Conservation (phyloP, 2,888 invertebrate genomes). For the Ophonus ardosiacus region DNA sequence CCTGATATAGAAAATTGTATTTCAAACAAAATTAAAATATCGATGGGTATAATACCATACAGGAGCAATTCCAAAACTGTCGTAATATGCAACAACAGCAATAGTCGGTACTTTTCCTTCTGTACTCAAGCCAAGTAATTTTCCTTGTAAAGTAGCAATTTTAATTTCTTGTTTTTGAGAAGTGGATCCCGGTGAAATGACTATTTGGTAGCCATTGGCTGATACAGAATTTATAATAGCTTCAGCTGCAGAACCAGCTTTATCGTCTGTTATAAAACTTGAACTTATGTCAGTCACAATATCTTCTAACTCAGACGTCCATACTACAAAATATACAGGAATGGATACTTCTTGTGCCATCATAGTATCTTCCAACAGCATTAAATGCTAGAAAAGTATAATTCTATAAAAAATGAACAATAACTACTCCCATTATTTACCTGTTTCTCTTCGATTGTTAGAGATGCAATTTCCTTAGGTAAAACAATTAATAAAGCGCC, state of each 20-base stretch:
- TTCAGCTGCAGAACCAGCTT: conserved; percentile 87
- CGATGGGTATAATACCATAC: conserved; percentile 76
- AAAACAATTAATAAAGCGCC: conserved; percentile 92
- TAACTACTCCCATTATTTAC: conserved; percentile 73
- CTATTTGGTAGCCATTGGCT: conserved; percentile 96
- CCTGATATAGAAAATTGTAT: conserved; percentile 77
- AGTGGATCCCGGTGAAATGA: conserved; percentile 86
- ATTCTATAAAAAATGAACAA: neutral
- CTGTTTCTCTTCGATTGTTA: conserved; percentile 84
- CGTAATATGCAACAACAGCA: conserved; percentile 95
- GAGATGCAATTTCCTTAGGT: conserved; percentile 83
- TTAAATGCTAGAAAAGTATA: conserved; percentile 80
- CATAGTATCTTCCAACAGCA: conserved; percentile 89
- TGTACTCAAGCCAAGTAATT: conserved; percentile 85
- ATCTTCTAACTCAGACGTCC: conserved; percentile 84
- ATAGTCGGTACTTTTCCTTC: conserved; percentile 86
- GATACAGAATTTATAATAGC: conserved; percentile 92
- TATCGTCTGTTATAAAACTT: conserved; percentile 83
- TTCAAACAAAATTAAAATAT: neutral
- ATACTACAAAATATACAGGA: conserved; percentile 92
- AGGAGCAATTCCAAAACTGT: conserved; percentile 92
- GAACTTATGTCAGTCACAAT: conserved; percentile 87
- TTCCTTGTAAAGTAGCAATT: conserved; percentile 92
- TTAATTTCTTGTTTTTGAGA: conserved; percentile 87
- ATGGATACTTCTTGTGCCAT: conserved; percentile 87